Evolutionary conservation across 1,140 invertebrate species (phyloP), one percentile per base, ranked within the genome.

Genomic region (Psilanteris sp.): DNA sequence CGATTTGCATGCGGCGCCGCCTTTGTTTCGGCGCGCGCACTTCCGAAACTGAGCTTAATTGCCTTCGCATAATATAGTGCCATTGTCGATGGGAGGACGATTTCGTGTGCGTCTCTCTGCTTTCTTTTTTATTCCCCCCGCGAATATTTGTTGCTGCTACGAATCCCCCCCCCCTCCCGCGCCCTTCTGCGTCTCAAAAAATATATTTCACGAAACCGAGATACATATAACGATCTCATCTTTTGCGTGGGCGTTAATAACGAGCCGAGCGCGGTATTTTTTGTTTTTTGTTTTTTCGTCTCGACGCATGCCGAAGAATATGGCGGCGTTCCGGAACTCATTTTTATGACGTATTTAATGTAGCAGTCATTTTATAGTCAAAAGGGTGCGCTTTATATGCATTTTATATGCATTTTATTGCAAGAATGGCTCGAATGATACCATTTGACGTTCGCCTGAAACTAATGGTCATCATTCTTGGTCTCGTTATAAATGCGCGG

Each of bases 41-140:
- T 80, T 76, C 78, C 71, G 78, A 77, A 81, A 77, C 77, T 70
- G 71, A 68, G 79, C 78, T 82, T 82, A 79, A 82, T 82, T 82
- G 77, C 80, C 77, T 76, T 57, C 46, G 71, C 41, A 66, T 81
- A 80, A 81, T 79, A 77, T 81, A 80, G 59, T 79, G 67, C 77
- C 77, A 81, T 78, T 77, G 80, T 79, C 78, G 61, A 50, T 44
- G 64, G 48, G 52, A 55, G 67, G 79, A 79, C 75, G 67, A 72
- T 78, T 81, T 79, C 72, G 79, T 78, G 75, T 72, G 61, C 68
- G 41, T 62, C 36, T 20, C 8, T 22, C 13, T 26, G 32, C 50
- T 59, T 62, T 73, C 57, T 57, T 59, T 62, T 73, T 64, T 66
- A 39, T 73, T 59, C 37, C 8, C 15, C 41, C 26, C 31, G 9